Conservation (phyloP, 2,797 vertebrate species). For the Tauraco hartlaubi region DNA sequence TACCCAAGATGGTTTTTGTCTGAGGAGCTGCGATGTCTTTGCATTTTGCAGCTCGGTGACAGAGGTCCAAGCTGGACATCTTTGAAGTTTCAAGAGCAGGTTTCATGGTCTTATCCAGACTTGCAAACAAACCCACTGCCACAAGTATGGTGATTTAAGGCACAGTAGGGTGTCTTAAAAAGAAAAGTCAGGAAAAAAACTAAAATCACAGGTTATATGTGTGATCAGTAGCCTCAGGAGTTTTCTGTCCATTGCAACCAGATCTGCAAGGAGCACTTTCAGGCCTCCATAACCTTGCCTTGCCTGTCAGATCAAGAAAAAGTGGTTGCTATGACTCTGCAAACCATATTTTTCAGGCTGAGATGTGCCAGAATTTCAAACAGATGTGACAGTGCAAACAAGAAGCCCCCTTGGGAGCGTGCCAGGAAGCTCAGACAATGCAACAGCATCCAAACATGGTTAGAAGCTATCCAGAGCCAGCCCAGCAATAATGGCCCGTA, state of each 20-base stretch:
- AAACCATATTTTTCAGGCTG: conserved; percentile 59
- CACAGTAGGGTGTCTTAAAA: background rate
- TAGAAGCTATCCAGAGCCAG: background rate
- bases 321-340: conserved; percentile 26
- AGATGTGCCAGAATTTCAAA: conserved; percentile 65
- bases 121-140: background rate
- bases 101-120: background rate
- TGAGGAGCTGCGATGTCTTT: background rate
- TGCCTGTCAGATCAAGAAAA: conserved; percentile 50
- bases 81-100: background rate
- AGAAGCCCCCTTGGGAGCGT: conserved; percentile 47
- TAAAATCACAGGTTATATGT: background rate
- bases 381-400: conserved; percentile 67
- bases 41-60: background rate
- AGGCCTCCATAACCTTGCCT: conserved; percentile 2
- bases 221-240: background rate
- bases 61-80: background rate
- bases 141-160: background rate
- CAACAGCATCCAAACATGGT: conserved; percentile 14
- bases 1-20: background rate
- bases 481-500: background rate
- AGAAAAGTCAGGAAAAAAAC: background rate
- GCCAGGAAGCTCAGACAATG: conserved; percentile 51
- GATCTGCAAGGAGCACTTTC: background rate
- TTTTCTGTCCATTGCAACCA: background rate